phyloP scores from a whole-genome alignment of 2,113 vertebrate genomes.

The Procavia capensis region DNA sequence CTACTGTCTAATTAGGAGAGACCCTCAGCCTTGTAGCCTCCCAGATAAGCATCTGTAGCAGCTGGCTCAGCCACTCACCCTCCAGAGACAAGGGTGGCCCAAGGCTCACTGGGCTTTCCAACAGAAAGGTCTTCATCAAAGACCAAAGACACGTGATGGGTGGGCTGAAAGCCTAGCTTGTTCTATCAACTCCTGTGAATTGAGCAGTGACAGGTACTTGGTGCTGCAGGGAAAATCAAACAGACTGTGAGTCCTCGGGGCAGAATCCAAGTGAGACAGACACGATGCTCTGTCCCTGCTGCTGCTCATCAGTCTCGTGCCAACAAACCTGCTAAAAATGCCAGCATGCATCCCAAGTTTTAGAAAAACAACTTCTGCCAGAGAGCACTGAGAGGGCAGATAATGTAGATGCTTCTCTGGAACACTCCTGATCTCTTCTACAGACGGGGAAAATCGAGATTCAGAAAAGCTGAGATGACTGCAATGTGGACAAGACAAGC shows the following conservation, averaged over 20 bases:
- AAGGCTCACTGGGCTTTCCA: background rate
- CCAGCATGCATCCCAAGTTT: conserved; percentile 30
- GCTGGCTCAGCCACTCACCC: background rate
- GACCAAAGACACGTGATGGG: background rate
- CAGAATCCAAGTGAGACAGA: conserved; percentile 72
- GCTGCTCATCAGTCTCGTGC: conserved; percentile 43
- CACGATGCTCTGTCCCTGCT: conserved; percentile 59
- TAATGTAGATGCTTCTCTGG: background rate
- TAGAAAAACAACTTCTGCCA: conserved; percentile 62
- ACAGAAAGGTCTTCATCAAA: background rate
- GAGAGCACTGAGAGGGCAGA: background rate
- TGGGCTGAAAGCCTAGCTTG: background rate
- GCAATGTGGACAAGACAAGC: background rate
- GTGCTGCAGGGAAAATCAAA: conserved; percentile 25
- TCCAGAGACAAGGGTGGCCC: background rate
- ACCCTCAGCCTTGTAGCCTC: background rate
- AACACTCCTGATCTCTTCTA: background rate
- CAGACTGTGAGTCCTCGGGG: conserved; percentile 67
- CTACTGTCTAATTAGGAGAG: background rate
- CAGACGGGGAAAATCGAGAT: background rate
- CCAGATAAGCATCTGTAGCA: background rate
- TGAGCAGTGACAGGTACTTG: background rate
- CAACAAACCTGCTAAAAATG: conserved; percentile 62
- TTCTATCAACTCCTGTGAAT: background rate
- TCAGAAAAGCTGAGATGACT: background rate